These are phyloP conservation scores for Cryptops parisi DNA, from an alignment of 2,888 invertebrate species.

Conservation along the genomic window DNA sequence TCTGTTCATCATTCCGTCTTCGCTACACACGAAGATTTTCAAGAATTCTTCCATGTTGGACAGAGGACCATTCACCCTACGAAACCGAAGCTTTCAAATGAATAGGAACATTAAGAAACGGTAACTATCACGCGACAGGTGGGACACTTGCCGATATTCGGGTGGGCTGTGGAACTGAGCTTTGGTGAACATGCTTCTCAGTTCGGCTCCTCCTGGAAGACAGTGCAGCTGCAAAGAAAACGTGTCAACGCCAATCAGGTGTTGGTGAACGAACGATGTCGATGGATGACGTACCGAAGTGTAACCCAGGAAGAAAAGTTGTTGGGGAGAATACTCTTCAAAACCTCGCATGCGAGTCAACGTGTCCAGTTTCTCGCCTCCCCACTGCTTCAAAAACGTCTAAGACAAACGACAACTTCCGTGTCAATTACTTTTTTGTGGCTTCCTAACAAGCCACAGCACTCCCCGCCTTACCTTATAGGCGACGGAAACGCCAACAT, in stretches of 20 bases:
- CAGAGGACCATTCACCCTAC: not conserved
- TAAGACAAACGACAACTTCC: not conserved
- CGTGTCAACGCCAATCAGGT: not conserved
- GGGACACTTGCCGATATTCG: not conserved
- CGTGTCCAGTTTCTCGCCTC: not conserved
- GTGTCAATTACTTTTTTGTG: not conserved
- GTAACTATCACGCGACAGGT: too few species aligned
- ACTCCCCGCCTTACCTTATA: not conserved
- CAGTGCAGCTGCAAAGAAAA: not conserved
- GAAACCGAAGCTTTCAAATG: not conserved
- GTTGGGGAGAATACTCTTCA: not conserved
- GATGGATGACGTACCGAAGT: not conserved
- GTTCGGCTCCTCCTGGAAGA: not conserved
- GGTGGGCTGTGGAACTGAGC: not conserved
- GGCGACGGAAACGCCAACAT: not conserved
- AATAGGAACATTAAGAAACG: not conserved
- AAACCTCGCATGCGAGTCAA: not conserved
- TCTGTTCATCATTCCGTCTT: not conserved
- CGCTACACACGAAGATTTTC: not conserved
- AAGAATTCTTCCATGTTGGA: not conserved
- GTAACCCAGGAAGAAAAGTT: not conserved
- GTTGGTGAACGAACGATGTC: not conserved
- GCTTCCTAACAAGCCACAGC: not conserved
- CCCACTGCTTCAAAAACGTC: not conserved
- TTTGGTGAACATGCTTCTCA: not conserved